These are phyloP conservation scores for Uria lomvia DNA, from an alignment of 2,113 vertebrate genomes.

Conservation along the genomic window DNA sequence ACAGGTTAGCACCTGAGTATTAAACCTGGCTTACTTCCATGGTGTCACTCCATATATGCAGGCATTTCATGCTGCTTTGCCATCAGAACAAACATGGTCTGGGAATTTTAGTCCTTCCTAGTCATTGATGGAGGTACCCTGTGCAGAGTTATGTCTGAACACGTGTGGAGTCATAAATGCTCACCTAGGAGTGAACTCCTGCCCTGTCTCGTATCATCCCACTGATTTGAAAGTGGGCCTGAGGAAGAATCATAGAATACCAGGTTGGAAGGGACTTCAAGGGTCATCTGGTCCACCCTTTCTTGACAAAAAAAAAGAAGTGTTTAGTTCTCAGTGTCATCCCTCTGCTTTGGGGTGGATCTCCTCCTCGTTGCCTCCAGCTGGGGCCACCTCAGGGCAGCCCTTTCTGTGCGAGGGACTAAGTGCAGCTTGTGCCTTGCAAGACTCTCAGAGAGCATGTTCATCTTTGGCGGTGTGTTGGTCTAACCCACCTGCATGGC, in stretches of 20 bases:
- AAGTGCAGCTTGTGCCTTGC: fast-evolving
- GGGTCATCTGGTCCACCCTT: background rate
- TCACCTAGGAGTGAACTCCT: background rate
- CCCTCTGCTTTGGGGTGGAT: background rate
- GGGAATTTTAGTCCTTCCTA: background rate
- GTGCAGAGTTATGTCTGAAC: background rate
- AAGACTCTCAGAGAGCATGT: fast-evolving
- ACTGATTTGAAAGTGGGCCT: background rate
- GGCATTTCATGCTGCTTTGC: background rate
- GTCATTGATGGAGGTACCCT: background rate
- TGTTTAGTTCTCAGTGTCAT: background rate
- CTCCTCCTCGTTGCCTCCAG: background rate
- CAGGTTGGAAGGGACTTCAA: background rate
- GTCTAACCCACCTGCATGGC: background rate
- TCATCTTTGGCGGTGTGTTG: fast-evolving
- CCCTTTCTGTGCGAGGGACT: background rate
- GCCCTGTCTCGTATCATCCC: background rate
- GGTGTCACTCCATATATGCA: background rate
- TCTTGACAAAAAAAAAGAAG: background rate
- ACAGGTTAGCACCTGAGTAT: background rate
- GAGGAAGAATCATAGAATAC: background rate
- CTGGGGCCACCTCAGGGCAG: background rate
- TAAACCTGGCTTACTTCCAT: background rate
- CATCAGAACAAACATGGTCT: background rate
- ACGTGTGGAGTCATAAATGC: background rate